Evolutionary conservation across 30 jellyfish, hydroid and myxozoan genomes (phyloP).

Genomic region (Mastigias papua): DNA sequence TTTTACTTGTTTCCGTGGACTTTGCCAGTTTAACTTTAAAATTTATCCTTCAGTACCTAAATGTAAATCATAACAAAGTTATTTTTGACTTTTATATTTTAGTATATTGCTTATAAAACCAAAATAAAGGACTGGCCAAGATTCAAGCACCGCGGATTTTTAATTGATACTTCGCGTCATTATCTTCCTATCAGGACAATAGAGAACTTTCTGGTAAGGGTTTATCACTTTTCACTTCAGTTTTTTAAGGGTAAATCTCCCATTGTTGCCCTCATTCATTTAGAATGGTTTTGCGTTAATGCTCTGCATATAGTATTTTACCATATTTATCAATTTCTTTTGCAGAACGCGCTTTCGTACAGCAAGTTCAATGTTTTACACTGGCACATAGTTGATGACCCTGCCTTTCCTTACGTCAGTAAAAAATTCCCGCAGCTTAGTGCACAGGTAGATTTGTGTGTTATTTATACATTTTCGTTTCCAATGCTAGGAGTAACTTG

Average conservation of each 20-base stretch:
- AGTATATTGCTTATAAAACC: constrained; percentile 68
- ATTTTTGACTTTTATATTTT: constrained; percentile 2
- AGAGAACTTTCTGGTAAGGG: constrained; percentile 62
- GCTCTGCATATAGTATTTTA: background rate
- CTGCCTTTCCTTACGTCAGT: constrained; percentile 92
- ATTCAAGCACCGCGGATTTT: constrained; percentile 83
- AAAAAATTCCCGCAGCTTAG: constrained; percentile 84
- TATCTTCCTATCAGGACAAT: constrained; percentile 73
- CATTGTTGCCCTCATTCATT: background rate
- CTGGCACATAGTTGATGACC: constrained; percentile 97
- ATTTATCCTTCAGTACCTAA: too few species aligned
- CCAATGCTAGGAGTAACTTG: too few species aligned
- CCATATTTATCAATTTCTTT: background rate
- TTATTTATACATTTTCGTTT: too few species aligned
- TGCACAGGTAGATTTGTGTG: constrained; percentile 30
- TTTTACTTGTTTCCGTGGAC: too few species aligned
- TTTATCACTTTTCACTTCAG: background rate
- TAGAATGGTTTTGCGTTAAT: too few species aligned
- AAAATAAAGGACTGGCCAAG: constrained; percentile 81
- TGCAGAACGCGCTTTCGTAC: constrained; percentile 90
- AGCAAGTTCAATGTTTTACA: constrained; percentile 86
- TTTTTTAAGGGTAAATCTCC: background rate
- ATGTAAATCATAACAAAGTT: too few species aligned
- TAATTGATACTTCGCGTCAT: constrained; percentile 95
- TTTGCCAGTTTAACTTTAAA: too few species aligned